A percentile compares a stretch with the other conserved stretches of the same genome.
These are phyloP conservation scores for Dyspetes luteomarginatus DNA, from an alignment of 2,888 invertebrate genomes.

Conservation along the genomic window DNA sequence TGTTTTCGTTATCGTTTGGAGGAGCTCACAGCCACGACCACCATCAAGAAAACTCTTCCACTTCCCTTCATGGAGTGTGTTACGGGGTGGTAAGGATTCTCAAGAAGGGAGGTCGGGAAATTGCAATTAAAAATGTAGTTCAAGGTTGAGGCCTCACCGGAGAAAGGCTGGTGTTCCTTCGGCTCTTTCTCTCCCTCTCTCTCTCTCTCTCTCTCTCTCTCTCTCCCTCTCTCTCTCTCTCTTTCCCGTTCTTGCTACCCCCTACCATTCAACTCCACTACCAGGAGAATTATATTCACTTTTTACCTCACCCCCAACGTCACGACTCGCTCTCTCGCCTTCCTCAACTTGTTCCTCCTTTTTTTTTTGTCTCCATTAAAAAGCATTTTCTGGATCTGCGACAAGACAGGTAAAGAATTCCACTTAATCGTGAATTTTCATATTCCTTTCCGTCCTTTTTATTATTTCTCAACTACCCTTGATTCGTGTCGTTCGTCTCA, in stretches of 20 bases:
- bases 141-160: slow-evolving; percentile 76
- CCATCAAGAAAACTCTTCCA: slow-evolving; percentile 40
- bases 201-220: slow-evolving; percentile 40
- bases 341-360: slow-evolving; percentile 52
- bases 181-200: slow-evolving; percentile 70
- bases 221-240: not conserved
- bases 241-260: slow-evolving; percentile 15
- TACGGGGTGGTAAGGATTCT: slow-evolving; percentile 52
- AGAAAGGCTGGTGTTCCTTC: slow-evolving; percentile 63
- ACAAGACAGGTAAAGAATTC: not conserved
- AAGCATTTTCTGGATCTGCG: slow-evolving; percentile 35
- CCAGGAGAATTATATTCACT: slow-evolving; percentile 59
- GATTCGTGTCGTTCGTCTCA: not conserved
- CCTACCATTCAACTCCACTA: slow-evolving; percentile 15
- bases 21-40: slow-evolving; percentile 65
- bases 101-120: slow-evolving; percentile 71
- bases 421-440: not conserved
- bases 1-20: slow-evolving; percentile 80
- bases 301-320: slow-evolving; percentile 51
- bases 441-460: not conserved
- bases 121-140: slow-evolving; percentile 83
- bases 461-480: not conserved
- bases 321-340: slow-evolving; percentile 39
- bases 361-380: not conserved
- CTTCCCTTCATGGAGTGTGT: slow-evolving; percentile 51